Conservation (phyloP, 2,797 vertebrate genomes). For the Phalanger gymnotis region DNA sequence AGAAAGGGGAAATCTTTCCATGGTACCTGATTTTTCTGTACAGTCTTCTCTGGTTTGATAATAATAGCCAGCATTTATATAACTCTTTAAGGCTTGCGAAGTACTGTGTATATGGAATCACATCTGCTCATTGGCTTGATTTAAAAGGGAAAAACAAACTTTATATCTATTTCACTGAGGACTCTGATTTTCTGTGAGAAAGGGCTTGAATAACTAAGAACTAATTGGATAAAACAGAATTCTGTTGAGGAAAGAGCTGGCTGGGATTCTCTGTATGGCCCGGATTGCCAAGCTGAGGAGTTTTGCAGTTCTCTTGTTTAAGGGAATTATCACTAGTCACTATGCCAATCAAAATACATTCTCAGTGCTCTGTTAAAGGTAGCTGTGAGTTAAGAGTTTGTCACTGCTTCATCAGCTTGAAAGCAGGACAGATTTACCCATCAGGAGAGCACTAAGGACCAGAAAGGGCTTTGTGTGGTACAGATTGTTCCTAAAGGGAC, state of each 20-base stretch:
- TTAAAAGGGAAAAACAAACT: neutral
- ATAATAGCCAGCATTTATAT: neutral
- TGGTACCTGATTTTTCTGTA: neutral
- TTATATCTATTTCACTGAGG: neutral
- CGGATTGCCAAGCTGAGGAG: neutral
- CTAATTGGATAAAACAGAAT: neutral
- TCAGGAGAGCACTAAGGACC: neutral
- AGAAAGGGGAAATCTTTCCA: neutral
- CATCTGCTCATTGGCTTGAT: neutral
- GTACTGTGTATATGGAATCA: neutral
- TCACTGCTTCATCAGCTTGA: neutral
- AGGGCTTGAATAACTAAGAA: neutral
- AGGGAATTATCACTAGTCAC: neutral
- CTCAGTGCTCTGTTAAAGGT: neutral
- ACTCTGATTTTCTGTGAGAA: neutral
- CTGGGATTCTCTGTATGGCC: neutral
- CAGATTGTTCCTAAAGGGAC: neutral
- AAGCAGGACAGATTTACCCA: neutral
- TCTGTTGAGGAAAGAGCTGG: neutral
- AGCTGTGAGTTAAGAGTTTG: neutral
- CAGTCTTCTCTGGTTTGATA: neutral
- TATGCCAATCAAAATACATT: neutral
- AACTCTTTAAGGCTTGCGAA: neutral
- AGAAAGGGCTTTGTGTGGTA: neutral
- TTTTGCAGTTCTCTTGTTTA: neutral